Evolutionary conservation across 35 echinoderm and acorn worm genomes (phyloP), one percentile per base, ranked within the genome.

Genomic region (Strongylocentrotus purpuratus): DNA sequence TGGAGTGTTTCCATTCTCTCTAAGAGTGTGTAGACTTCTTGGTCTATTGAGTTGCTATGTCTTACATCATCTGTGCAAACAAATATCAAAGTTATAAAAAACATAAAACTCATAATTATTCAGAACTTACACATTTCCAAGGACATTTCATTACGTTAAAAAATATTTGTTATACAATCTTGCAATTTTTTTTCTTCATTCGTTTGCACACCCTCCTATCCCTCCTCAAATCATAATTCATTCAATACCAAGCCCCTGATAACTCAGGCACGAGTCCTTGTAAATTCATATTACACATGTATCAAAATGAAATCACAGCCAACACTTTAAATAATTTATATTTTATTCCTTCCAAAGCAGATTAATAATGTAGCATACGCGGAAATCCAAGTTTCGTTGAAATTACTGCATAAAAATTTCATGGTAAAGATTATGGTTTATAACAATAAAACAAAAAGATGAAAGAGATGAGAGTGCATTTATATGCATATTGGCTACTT

Each of bases 1-100:
- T 99, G 98, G 18, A 99, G 87, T 33, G 96, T 88, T 94, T 99
- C 98, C 98, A 99, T 98, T 70, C 95, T 99, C 86, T 99, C 98
- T 47, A 99, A 85, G 22, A 99, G 88, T 3, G 95, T n/a, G 86
- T 96, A 99, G 5, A 99, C 98, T 86, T 99, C 97, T 94, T 99
- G 97, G 96, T 99, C 98, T 31, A 99, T 94, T 5, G 94, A 91
- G 85, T 96, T 96, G 50, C 98, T 99, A 33, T 96, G 95, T 31
- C 97, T 96, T 71, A 99, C 97, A 87, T 98, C 97, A 94, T 96
- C 98, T 99, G 90, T 10, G 88, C 33, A 88, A 31, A 95, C 20
- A 46, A 59, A 59, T 11, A 85, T 85, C 91, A 55, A 50, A 95
- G 33, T 33, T 2, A 45, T 33, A 41, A 89, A 4, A 89, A n/a